A percentile compares a stretch with the other conserved stretches of the same genome.
Evolutionary conservation across 2,888 invertebrate genomes (phyloP).

Genomic region (Dichetophora obliterata): DNA sequence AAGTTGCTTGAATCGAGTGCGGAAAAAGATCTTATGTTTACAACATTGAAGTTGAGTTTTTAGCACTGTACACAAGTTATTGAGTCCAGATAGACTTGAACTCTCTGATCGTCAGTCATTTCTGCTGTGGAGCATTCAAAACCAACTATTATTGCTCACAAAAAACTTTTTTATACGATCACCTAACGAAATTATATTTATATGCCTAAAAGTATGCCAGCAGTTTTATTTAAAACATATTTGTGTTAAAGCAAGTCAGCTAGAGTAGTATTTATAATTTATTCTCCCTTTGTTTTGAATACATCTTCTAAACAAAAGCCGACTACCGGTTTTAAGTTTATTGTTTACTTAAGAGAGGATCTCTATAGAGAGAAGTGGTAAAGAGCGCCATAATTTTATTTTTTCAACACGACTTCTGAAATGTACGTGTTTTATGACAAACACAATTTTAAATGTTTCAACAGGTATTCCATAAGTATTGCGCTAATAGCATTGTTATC

Average conservation of each 20-base stretch:
- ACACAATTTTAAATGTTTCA: background rate
- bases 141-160: too few species aligned
- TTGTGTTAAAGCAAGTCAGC: background rate
- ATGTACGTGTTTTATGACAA: background rate
- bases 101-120: too few species aligned
- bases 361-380: background rate
- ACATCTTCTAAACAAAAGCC: constrained; percentile 49
- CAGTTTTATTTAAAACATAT: background rate
- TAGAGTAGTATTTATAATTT: background rate
- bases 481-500: background rate
- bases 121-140: too few species aligned
- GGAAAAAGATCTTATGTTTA: too few species aligned
- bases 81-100: too few species aligned
- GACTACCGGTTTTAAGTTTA: constrained; percentile 40
- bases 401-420: background rate
- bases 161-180: background rate
- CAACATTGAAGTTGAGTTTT: too few species aligned
- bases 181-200: background rate
- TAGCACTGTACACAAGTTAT: too few species aligned
- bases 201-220: constrained; percentile 34
- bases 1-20: too few species aligned
- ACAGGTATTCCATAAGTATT: background rate
- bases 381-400: background rate
- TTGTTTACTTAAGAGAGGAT: constrained; percentile 7
- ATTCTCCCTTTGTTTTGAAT: constrained; percentile 36